These are phyloP conservation scores for Protonemura montana DNA, from an alignment of 2,888 invertebrate species.

Conservation along the genomic window DNA sequence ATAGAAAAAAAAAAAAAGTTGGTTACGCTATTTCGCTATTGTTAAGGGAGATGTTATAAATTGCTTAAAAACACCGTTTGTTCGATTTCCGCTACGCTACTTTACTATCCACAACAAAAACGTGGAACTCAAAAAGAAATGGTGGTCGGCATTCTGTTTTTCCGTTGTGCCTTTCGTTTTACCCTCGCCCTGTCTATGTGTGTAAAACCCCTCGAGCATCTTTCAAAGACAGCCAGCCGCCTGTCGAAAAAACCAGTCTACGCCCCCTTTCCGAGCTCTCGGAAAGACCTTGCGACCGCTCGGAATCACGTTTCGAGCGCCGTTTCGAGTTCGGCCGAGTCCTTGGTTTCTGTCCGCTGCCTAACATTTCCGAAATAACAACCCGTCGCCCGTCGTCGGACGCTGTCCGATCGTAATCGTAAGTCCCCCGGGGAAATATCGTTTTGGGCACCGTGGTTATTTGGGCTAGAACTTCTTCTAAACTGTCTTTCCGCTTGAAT, in stretches of 20 bases:
- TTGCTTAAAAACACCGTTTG: no score
- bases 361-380: neutral
- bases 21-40: no score
- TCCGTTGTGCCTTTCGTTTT: no score
- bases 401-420: neutral
- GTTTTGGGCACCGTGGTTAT: neutral
- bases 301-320: neutral
- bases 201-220: no score
- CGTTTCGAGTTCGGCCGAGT: neutral
- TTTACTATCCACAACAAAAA: no score
- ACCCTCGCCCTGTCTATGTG: no score
- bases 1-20: no score
- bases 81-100: no score
- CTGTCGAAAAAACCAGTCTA: neutral
- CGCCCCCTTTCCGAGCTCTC: neutral
- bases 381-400: neutral
- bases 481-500: neutral
- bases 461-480: neutral
- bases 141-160: no score
- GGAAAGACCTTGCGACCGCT: neutral
- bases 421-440: neutral
- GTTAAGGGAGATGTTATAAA: no score
- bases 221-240: conserved; percentile 43
- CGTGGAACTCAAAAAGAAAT: no score
- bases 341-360: neutral